phyloP scores from a whole-genome alignment of 2,797 vertebrate genomes.

The Rhabdophis nuchalis region DNA sequence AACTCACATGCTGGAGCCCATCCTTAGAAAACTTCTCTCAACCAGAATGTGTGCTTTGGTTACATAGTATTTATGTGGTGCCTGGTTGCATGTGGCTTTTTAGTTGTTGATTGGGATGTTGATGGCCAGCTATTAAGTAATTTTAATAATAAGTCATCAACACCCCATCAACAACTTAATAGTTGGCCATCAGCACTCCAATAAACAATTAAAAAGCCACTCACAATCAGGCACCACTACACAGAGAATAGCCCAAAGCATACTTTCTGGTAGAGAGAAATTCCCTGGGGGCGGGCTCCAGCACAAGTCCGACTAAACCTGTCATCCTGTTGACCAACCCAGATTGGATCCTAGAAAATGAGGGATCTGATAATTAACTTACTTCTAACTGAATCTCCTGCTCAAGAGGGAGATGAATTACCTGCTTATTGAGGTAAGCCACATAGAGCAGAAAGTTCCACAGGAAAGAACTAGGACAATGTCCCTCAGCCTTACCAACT shows the following conservation, averaged over 20 bases:
- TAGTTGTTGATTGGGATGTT: not conserved
- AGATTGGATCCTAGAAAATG: not conserved
- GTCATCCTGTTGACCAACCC: not conserved
- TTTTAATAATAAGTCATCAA: not conserved
- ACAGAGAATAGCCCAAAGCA: not conserved
- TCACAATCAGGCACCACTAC: not conserved
- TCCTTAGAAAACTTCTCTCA: not conserved
- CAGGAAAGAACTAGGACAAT: not conserved
- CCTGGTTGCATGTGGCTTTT: not conserved
- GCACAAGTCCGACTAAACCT: not conserved
- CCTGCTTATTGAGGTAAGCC: not conserved
- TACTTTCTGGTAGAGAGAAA: not conserved
- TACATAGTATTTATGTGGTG: not conserved
- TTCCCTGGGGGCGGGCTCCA: not conserved
- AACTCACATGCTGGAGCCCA: not conserved
- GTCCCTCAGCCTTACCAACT: not conserved
- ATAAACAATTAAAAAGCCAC: not conserved
- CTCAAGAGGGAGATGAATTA: not conserved
- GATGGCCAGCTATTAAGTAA: not conserved
- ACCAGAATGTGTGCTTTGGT: not conserved
- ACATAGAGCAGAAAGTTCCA: no score
- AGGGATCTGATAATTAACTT: not conserved
- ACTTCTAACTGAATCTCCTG: not conserved
- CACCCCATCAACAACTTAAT: not conserved
- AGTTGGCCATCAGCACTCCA: not conserved